Percentiles rank a stretch among this genome's conserved stretches.
Evolutionary conservation across 2,888 invertebrate genomes (phyloP).

Genomic region (Diaperis boleti): DNA sequence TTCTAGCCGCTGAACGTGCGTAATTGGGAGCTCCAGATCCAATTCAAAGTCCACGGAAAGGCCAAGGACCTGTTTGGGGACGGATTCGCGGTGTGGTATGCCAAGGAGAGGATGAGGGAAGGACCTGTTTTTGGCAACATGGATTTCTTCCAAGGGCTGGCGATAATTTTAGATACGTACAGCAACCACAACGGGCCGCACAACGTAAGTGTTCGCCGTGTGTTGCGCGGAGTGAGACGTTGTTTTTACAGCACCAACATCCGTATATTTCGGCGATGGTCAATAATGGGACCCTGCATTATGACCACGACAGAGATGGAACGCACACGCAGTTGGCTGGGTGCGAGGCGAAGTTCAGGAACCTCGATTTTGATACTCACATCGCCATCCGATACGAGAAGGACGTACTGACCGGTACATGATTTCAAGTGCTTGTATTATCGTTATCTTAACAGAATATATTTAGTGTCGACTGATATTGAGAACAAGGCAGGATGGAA

Average conservation of each 20-base stretch:
- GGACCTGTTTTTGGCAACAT: conserved; percentile 97
- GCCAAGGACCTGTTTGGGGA: conserved; percentile 97
- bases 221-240: neutral
- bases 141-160: conserved; percentile 91
- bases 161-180: conserved; percentile 96
- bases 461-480: conserved; percentile 89
- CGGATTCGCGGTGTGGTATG: conserved; percentile 97
- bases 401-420: conserved; percentile 84
- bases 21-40: conserved; percentile 97
- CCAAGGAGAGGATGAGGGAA: conserved; percentile 79
- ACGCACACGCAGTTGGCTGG: conserved; percentile 98
- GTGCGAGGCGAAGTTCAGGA: conserved; percentile 96
- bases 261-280: conserved; percentile 99
- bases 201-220: conserved; percentile 79
- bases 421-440: neutral
- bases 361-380: conserved; percentile 90
- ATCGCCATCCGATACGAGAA: conserved; percentile 92
- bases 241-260: conserved; percentile 85
- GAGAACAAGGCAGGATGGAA: conserved; percentile 95
- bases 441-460: no score
- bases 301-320: conserved; percentile 98
- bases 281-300: conserved; percentile 93
- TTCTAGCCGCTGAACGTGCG: conserved; percentile 82
- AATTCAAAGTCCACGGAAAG: conserved; percentile 95
- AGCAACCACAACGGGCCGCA: conserved; percentile 99